phyloP scores from a whole-genome alignment of 2,113 vertebrate genomes.

The Oplegnathus fasciatus region DNA sequence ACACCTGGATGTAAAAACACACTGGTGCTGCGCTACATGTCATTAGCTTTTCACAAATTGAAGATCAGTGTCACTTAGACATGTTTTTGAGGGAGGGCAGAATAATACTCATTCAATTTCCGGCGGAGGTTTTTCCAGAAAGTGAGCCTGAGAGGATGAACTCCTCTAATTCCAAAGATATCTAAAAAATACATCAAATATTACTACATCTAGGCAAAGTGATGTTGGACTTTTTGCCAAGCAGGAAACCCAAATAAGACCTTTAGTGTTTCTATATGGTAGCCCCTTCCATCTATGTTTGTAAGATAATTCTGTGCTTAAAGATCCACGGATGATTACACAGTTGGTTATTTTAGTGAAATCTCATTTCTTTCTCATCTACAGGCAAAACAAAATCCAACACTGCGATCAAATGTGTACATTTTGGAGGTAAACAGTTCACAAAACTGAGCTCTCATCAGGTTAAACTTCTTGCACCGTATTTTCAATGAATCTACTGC shows the following conservation, averaged over 20 bases:
- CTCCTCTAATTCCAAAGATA: neutral
- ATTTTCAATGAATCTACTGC: neutral
- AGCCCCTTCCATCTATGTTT: neutral
- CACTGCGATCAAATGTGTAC: neutral
- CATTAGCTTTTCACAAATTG: neutral
- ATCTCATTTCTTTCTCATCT: neutral
- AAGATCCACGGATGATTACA: neutral
- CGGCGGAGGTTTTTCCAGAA: neutral
- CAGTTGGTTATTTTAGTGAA: no score
- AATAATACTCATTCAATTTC: no score
- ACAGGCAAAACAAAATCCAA: neutral
- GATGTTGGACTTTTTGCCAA: neutral
- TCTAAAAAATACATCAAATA: neutral
- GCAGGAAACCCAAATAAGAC: neutral
- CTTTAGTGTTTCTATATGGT: neutral
- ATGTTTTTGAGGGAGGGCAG: neutral
- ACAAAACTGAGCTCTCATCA: neutral
- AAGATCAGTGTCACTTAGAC: neutral
- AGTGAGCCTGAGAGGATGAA: neutral
- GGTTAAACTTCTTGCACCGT: neutral
- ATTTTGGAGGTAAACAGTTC: neutral
- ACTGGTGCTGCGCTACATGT: neutral
- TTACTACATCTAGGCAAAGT: no score
- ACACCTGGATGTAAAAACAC: neutral
- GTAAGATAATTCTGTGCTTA: neutral